A percentile compares a stretch with the other conserved stretches of the same genome.
phyloP scores from a whole-genome alignment of 2,888 invertebrate species.

The Yponomeuta plumbellus region DNA sequence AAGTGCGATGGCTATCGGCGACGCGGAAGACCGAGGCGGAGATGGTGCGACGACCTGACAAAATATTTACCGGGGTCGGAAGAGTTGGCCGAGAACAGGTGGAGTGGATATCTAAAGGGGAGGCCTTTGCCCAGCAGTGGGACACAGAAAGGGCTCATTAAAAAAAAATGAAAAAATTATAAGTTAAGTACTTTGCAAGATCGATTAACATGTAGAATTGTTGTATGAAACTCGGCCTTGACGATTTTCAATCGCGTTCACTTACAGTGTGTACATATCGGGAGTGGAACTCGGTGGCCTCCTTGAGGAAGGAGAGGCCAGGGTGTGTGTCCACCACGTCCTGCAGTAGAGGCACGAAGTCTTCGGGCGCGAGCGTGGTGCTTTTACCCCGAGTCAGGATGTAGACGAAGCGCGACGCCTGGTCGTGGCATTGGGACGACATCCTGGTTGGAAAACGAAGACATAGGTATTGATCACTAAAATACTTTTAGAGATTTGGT shows the following conservation, averaged over 20 bases:
- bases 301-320: slow-evolving; percentile 96
- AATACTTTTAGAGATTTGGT: background rate
- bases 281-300: slow-evolving; percentile 99
- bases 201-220: no score
- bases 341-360: slow-evolving; percentile 94
- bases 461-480: slow-evolving; percentile 12
- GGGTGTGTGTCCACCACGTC: slow-evolving; percentile 99
- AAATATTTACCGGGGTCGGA: no score
- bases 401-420: slow-evolving; percentile 91
- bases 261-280: slow-evolving; percentile 97
- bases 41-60: no score
- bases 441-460: slow-evolving; percentile 75
- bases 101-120: no score
- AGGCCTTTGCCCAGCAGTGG: no score
- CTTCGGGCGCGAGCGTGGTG: slow-evolving; percentile 86
- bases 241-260: slow-evolving; percentile 16
- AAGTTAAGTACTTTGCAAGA: no score
- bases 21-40: no score
- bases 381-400: slow-evolving; percentile 86
- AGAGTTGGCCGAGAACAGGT: no score
- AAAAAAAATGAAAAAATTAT: no score
- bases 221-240: no score
- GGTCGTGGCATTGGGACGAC: slow-evolving; percentile 89
- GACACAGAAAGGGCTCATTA: no score
- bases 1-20: no score